Conservation (phyloP, 2,888 invertebrate species). For the Sesia bembeciformis region DNA sequence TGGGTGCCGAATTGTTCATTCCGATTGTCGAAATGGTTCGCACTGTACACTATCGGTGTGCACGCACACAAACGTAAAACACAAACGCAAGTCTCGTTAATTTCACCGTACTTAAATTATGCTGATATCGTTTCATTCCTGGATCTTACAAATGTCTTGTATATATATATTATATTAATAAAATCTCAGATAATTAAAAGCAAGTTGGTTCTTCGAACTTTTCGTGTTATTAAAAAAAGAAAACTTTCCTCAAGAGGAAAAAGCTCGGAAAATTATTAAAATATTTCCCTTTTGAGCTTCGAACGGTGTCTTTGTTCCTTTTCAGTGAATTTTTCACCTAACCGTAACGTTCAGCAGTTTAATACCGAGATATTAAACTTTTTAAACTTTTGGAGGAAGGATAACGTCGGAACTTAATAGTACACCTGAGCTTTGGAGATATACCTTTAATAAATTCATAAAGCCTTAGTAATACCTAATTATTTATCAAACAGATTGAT, state of each 20-base stretch:
- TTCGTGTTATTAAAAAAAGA: constrained; percentile 24
- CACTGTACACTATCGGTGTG: too few species aligned
- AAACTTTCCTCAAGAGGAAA: constrained; percentile 28
- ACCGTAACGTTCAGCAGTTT: constrained; percentile 23
- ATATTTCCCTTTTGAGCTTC: constrained; percentile 33
- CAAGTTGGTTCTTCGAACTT: background rate
- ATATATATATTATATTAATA: background rate
- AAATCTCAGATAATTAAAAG: background rate
- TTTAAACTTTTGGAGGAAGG: constrained; percentile 4
- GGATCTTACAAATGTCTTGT: too few species aligned
- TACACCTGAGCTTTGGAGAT: constrained; percentile 19
- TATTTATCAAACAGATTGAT: too few species aligned
- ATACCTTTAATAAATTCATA: background rate
- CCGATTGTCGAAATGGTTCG: too few species aligned
- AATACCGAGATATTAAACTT: constrained; percentile 30
- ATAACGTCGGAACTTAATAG: constrained; percentile 10
- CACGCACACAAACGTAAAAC: too few species aligned
- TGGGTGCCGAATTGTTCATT: too few species aligned
- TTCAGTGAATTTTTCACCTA: constrained; percentile 26
- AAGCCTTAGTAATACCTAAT: too few species aligned
- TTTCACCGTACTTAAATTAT: too few species aligned
- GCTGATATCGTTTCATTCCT: too few species aligned
- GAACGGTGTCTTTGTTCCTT: constrained; percentile 40
- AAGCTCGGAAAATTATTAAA: constrained; percentile 41
- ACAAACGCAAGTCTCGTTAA: too few species aligned